phyloP scores from a whole-genome alignment of 2,797 vertebrate species.

The Mastacembelus armatus region DNA sequence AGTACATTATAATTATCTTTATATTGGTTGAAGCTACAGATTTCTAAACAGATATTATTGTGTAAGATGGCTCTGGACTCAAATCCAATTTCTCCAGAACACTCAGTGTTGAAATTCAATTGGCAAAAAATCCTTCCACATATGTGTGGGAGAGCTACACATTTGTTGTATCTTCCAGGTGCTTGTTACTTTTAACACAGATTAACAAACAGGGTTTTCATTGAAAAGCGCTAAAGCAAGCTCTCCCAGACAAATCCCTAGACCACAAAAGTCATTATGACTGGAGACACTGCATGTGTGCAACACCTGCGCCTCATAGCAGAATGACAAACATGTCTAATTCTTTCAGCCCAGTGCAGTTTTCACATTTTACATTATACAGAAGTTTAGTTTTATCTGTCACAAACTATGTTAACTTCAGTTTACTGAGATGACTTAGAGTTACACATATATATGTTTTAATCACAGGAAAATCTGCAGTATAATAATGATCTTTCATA shows the following conservation, averaged over 20 bases:
- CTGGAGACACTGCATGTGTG: conserved; percentile 50
- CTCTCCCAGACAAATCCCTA: conserved; percentile 51
- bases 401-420: conserved; percentile 9
- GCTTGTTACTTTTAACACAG: conserved; percentile 70
- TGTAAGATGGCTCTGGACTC: conserved; percentile 50
- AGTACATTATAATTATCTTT: conserved; percentile 69
- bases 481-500: conserved; percentile 39
- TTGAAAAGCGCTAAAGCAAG: conserved; percentile 69
- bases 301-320: conserved; percentile 39
- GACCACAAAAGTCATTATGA: conserved; percentile 52
- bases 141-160: conserved; percentile 53
- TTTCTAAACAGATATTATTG: conserved; percentile 58
- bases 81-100: conserved; percentile 53
- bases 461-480: conserved; percentile 29
- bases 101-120: conserved; percentile 62
- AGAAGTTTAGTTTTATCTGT: conserved; percentile 22
- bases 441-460: background rate
- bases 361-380: conserved; percentile 10
- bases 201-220: conserved; percentile 60
- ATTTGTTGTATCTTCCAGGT: conserved; percentile 55
- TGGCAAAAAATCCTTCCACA: conserved; percentile 72
- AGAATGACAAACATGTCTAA: conserved; percentile 33
- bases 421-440: conserved; percentile 11
- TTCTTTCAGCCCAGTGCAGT: background rate
- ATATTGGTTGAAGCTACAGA: conserved; percentile 65